Conservation (phyloP, 2,113 vertebrate genomes). For the Leptobrachium leishanense region DNA sequence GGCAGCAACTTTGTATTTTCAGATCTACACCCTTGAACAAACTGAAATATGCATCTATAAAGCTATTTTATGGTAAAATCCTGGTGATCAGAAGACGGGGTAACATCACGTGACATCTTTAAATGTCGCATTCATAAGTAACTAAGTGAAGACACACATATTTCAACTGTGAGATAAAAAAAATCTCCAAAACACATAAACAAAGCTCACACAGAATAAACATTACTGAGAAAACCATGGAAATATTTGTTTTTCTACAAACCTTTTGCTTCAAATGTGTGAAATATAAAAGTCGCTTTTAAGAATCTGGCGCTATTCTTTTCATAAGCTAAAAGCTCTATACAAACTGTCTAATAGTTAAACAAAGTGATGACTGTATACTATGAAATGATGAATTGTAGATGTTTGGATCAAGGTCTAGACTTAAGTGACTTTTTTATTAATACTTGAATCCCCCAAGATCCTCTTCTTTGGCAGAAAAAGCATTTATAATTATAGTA, state of each 20-base stretch:
- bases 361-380: conserved; percentile 28
- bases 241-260: conserved; percentile 32
- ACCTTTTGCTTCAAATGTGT: neutral
- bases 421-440: conserved; percentile 52
- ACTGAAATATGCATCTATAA: no score
- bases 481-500: conserved; percentile 10
- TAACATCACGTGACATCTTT: conserved; percentile 3
- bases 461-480: conserved; percentile 50
- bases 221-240: conserved; percentile 7
- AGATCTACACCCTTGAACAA: no score
- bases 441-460: conserved; percentile 54
- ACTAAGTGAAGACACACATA: conserved; percentile 8
- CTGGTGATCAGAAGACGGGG: neutral
- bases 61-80: no score
- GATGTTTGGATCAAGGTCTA: conserved; percentile 42
- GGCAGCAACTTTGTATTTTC: no score
- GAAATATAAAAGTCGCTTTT: conserved; percentile 3
- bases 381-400: conserved; percentile 42
- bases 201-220: conserved; percentile 27
- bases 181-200: conserved; percentile 34
- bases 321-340: conserved; percentile 16
- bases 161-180: conserved; percentile 15
- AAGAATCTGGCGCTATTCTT: conserved; percentile 21
- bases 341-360: conserved; percentile 17
- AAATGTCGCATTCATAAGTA: conserved; percentile 26